A percentile compares a stretch with the other conserved stretches of the same genome.
Evolutionary conservation across 2,797 vertebrate genomes (phyloP).

Genomic region (Myotis myotis): DNA sequence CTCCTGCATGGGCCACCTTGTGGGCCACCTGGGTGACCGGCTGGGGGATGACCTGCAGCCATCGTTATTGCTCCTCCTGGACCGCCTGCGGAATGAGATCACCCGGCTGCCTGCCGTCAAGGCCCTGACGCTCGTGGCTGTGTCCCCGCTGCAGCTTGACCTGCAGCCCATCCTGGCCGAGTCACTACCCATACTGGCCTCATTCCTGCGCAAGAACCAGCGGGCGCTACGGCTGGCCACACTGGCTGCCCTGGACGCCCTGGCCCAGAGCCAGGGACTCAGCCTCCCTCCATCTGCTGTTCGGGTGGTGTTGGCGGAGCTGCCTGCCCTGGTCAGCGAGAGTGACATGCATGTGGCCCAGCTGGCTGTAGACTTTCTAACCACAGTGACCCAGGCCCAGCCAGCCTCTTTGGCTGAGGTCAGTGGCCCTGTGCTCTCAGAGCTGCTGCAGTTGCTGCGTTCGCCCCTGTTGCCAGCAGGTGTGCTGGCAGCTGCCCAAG

Average conservation of each 20-base stretch:
- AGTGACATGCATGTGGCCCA: slow-evolving; percentile 94
- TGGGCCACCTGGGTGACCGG: slow-evolving; percentile 91
- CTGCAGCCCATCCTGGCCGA: slow-evolving; percentile 90
- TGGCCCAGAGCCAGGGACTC: slow-evolving; percentile 90
- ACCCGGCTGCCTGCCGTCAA: slow-evolving; percentile 92
- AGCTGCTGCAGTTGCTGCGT: slow-evolving; percentile 89
- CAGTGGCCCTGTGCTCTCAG: slow-evolving; percentile 85
- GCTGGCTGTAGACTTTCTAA: slow-evolving; percentile 89
- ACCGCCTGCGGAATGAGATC: slow-evolving; percentile 95
- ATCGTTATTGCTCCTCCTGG: slow-evolving; percentile 91
- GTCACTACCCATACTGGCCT: slow-evolving; percentile 90
- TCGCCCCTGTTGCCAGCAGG: slow-evolving; percentile 93
- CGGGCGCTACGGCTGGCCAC: slow-evolving; percentile 91
- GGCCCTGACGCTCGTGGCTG: slow-evolving; percentile 88
- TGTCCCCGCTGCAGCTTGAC: slow-evolving; percentile 90
- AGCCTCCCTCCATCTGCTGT: slow-evolving; percentile 88
- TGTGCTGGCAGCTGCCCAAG: slow-evolving; percentile 87
- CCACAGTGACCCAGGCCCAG: slow-evolving; percentile 88
- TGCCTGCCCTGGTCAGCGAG: slow-evolving; percentile 92
- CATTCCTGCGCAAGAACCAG: slow-evolving; percentile 96
- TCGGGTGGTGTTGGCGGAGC: slow-evolving; percentile 88
- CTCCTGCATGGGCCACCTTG: slow-evolving; percentile 93
- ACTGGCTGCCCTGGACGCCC: slow-evolving; percentile 87
- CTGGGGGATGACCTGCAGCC: slow-evolving; percentile 89
- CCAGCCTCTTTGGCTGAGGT: slow-evolving; percentile 90